Conservation (phyloP, 2,888 invertebrate genomes). For the Aproaerema taeniolella region DNA sequence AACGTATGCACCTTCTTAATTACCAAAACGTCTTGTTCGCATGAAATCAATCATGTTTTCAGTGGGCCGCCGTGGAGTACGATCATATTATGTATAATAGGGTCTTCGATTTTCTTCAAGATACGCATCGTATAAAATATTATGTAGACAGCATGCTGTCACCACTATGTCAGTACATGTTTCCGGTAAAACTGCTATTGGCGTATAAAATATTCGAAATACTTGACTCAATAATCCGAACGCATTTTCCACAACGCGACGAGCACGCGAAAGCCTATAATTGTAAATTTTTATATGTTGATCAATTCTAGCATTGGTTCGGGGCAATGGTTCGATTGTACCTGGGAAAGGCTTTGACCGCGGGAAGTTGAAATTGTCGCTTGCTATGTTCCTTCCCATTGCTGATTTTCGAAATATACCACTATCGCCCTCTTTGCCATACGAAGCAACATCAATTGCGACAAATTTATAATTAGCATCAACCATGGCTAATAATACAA, state of each 20-base stretch:
- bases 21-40: not conserved
- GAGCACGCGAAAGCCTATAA: constrained; percentile 11
- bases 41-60: not conserved
- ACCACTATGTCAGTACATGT: constrained; percentile 7
- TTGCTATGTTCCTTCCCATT: constrained; percentile 5
- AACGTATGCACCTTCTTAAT: not conserved
- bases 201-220: constrained; percentile 13
- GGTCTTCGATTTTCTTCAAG: constrained; percentile 2
- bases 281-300: constrained; percentile 11
- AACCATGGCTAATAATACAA: constrained; percentile 16
- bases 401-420: constrained; percentile 14
- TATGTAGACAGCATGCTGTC: constrained; percentile 8
- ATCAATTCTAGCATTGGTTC: constrained; percentile 7
- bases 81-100: constrained; percentile 4
- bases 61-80: not conserved
- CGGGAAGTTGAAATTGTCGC: constrained; percentile 11
- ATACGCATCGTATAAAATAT: constrained; percentile 8
- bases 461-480: constrained; percentile 17
- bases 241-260: constrained; percentile 7
- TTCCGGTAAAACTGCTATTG: constrained; percentile 7
- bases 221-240: constrained; percentile 9
- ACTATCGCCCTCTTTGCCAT: constrained; percentile 17
- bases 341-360: constrained; percentile 10
- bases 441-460: constrained; percentile 14
- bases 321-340: constrained; percentile 8